phyloP scores from a whole-genome alignment of 2,797 vertebrate genomes.

The Phrynocephalus vlangalii region DNA sequence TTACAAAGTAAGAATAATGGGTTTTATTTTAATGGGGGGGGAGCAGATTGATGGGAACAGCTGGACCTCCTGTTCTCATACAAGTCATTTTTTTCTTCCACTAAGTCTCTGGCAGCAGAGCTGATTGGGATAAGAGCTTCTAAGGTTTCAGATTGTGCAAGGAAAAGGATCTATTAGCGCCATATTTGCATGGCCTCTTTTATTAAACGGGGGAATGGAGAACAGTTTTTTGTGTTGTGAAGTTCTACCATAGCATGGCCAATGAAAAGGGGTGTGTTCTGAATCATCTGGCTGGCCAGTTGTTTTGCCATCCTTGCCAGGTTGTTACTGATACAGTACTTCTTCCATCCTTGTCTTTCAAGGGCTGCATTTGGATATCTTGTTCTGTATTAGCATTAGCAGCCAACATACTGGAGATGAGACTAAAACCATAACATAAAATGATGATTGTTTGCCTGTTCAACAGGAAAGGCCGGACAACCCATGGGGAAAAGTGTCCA shows the following conservation, averaged over 20 bases:
- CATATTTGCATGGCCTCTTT: no score
- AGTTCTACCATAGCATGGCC: neutral
- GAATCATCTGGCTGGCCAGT: neutral
- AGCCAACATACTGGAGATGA: neutral
- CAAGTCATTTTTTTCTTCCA: no score
- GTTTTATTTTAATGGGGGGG: neutral
- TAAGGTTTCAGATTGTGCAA: no score
- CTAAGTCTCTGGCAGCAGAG: no score
- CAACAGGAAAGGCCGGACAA: slow-evolving; percentile 83
- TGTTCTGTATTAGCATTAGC: neutral
- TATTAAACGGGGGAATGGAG: no score
- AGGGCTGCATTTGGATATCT: neutral
- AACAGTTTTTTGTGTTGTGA: no score
- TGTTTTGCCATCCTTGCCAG: neutral
- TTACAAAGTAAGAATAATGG: neutral
- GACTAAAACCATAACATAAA: neutral
- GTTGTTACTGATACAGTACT: neutral
- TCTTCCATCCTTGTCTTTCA: neutral
- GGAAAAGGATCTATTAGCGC: no score
- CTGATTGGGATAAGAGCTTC: no score
- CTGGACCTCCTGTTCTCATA: no score
- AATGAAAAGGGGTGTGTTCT: neutral
- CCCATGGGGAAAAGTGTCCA: slow-evolving; percentile 75
- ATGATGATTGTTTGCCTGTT: slow-evolving; percentile 32
- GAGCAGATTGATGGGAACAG: neutral